A percentile compares a stretch with the other conserved stretches of the same genome.
phyloP scores from a whole-genome alignment of 2,888 invertebrate genomes.

The Arenicola marina region DNA sequence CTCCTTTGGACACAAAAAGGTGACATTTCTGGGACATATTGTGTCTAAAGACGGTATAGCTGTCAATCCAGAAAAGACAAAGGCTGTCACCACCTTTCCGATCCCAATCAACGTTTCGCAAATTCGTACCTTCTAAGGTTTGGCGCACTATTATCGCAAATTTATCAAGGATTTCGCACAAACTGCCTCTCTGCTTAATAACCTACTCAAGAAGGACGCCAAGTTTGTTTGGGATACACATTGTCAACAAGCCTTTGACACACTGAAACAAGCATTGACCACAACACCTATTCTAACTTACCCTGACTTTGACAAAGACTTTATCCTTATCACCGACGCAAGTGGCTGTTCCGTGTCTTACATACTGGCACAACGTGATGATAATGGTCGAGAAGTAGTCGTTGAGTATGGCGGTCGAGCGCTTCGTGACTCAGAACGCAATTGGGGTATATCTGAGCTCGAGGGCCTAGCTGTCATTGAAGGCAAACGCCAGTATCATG shows the following conservation, averaged over 20 bases:
- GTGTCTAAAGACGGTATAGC: background rate
- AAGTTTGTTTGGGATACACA: background rate
- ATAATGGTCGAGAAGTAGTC: slow-evolving; percentile 21
- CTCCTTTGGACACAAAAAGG: background rate
- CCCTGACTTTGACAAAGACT: background rate
- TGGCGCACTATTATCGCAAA: background rate
- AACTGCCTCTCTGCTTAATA: background rate
- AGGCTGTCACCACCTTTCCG: background rate
- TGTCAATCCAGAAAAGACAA: background rate
- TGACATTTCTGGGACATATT: background rate
- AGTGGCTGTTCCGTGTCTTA: slow-evolving; percentile 30
- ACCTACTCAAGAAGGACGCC: background rate
- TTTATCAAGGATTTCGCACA: background rate
- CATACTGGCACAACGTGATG: slow-evolving; percentile 31
- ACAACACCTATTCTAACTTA: background rate
- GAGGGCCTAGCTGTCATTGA: slow-evolving; percentile 35
- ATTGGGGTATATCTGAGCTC: slow-evolving; percentile 26
- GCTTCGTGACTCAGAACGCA: slow-evolving; percentile 21
- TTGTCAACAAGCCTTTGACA: background rate
- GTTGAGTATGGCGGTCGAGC: slow-evolving; percentile 33
- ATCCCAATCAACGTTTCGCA: background rate
- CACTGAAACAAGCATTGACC: background rate
- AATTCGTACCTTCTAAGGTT: background rate
- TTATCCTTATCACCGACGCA: slow-evolving; percentile 21
- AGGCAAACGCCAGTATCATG: slow-evolving; percentile 29